These are phyloP conservation scores for Brachyhypopomus occidentalis DNA, from an alignment of 2,113 vertebrate species.

Conservation along the genomic window DNA sequence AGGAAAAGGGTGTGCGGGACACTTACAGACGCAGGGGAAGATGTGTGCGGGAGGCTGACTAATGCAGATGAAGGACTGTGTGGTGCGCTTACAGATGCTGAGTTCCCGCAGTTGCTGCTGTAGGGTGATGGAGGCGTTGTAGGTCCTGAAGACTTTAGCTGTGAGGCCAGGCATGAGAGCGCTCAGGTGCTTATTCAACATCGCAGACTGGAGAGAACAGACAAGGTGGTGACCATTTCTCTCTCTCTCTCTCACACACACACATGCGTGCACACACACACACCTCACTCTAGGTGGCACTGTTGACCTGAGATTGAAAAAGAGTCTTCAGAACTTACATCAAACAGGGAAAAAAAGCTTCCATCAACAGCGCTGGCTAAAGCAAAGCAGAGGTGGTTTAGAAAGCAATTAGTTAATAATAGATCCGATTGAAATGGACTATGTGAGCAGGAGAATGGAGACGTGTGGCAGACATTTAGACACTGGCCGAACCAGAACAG, in stretches of 20 bases:
- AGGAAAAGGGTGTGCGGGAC: too few relatives aligned
- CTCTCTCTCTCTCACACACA: not conserved
- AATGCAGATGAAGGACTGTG: too few relatives aligned
- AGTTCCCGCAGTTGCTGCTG: constrained; percentile 79
- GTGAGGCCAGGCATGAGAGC: constrained; percentile 77
- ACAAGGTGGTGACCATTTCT: not conserved
- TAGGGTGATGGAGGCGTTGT: constrained; percentile 80
- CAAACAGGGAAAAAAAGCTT: not conserved
- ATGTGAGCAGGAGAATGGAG: not conserved
- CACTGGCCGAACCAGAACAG: not conserved
- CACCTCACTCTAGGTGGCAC: constrained; percentile 62
- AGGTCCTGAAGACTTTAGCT: constrained; percentile 82
- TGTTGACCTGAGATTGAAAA: constrained; percentile 46
- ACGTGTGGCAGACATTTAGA: not conserved
- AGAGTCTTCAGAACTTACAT: not conserved
- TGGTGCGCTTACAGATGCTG: constrained; percentile 66
- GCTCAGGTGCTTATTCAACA: constrained; percentile 77
- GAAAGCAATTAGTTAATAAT: not conserved
- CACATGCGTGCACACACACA: not conserved
- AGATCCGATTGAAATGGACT: not conserved
- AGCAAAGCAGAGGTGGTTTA: not conserved
- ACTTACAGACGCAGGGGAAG: too few relatives aligned
- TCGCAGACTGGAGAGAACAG: constrained; percentile 63
- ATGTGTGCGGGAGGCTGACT: too few relatives aligned
- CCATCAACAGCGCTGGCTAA: not conserved